phyloP scores from a whole-genome alignment of 2,113 vertebrate genomes.

The Motacilla tschutschensis region DNA sequence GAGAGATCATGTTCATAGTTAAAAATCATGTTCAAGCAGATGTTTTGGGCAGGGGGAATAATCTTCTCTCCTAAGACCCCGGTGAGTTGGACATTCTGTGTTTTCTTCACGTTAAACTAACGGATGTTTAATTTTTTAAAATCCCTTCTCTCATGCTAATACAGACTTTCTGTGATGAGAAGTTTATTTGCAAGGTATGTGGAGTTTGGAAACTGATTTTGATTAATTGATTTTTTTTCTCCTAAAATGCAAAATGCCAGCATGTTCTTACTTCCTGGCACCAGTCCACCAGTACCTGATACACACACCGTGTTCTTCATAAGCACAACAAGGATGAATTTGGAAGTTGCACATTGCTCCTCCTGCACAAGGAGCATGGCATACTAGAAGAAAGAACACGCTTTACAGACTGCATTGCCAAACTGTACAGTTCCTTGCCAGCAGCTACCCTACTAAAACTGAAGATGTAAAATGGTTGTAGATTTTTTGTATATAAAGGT shows the following conservation, averaged over 20 bases:
- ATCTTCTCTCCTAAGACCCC: background rate
- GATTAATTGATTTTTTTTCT: background rate
- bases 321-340: background rate
- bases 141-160: background rate
- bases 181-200: background rate
- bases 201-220: background rate
- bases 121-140: fast-evolving
- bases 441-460: background rate
- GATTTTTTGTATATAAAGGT: background rate
- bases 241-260: background rate
- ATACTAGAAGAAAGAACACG: background rate
- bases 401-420: background rate
- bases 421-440: background rate
- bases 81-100: background rate
- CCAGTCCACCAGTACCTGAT: background rate
- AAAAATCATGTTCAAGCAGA: background rate
- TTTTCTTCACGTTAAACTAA: background rate
- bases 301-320: fast-evolving
- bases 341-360: background rate
- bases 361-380: background rate
- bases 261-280: background rate
- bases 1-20: background rate
- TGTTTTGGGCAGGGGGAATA: background rate
- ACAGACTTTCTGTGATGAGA: background rate
- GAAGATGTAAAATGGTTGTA: background rate